Conservation (phyloP, 2,888 invertebrate species). For the Andricus curvator region DNA sequence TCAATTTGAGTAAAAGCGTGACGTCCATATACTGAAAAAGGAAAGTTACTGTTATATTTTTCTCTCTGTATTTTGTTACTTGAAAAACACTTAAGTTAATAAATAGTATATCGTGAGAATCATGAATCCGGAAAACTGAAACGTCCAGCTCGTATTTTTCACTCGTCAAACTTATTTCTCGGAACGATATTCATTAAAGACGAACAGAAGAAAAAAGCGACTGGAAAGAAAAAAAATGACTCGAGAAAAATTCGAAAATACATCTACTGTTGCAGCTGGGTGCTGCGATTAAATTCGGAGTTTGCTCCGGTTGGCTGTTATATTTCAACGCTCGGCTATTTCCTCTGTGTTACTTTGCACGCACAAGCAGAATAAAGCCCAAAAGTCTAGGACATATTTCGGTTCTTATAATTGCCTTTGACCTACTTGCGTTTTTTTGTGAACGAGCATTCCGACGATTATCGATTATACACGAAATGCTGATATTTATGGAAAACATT, state of each 20-base stretch:
- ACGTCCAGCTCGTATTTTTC: background rate
- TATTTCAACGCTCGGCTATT: slow-evolving; percentile 9
- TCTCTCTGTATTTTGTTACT: too few relatives aligned
- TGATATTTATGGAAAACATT: slow-evolving; percentile 11
- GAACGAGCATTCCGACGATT: background rate
- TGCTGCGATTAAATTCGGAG: slow-evolving; percentile 39
- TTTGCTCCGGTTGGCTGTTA: slow-evolving; percentile 28
- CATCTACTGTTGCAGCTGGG: slow-evolving; percentile 24
- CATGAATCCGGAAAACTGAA: background rate
- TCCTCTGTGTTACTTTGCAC: slow-evolving; percentile 22
- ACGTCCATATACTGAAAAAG: too few relatives aligned
- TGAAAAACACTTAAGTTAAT: too few relatives aligned
- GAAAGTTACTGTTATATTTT: too few relatives aligned
- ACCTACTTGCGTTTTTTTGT: background rate
- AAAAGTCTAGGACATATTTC: slow-evolving; percentile 23
- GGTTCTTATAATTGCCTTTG: background rate
- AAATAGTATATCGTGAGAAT: background rate
- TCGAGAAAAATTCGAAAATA: slow-evolving; percentile 35
- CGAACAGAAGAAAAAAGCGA: slow-evolving; percentile 1
- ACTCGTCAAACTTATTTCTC: background rate
- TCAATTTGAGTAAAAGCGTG: too few relatives aligned
- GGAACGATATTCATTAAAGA: background rate
- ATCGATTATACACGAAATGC: slow-evolving; percentile 9
- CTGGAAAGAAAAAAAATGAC: slow-evolving; percentile 4
- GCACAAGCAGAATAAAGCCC: slow-evolving; percentile 28